These are phyloP conservation scores for Eupithecia pulchellata DNA, from an alignment of 2,888 invertebrate species.

Conservation along the genomic window DNA sequence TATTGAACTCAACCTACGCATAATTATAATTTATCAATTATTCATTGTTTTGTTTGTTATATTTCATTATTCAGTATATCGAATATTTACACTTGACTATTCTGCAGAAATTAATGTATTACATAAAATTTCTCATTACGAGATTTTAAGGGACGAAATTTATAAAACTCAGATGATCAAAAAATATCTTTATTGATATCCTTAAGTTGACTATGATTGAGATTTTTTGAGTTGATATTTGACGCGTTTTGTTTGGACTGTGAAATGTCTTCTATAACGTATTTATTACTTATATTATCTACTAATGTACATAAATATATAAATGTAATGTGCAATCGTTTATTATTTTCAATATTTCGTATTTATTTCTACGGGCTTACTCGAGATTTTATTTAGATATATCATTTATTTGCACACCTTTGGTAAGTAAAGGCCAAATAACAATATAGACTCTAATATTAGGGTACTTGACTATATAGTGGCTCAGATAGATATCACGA, in stretches of 20 bases:
- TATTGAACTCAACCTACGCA: slow-evolving; percentile 12
- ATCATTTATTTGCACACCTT: not conserved
- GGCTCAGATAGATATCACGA: not conserved
- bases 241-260: not conserved
- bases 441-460: not conserved
- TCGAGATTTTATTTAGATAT: not conserved
- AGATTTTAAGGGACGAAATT: not conserved
- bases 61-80: not conserved
- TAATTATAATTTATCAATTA: not conserved
- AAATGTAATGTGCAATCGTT: slow-evolving; percentile 1
- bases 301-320: slow-evolving; percentile 11
- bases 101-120: not conserved
- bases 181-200: not conserved
- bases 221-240: not conserved
- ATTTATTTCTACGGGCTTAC: not conserved
- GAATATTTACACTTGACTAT: not conserved
- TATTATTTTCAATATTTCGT: not conserved
- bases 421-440: not conserved
- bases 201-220: not conserved
- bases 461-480: not conserved
- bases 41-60: not conserved
- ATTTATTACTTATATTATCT: slow-evolving; percentile 5
- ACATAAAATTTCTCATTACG: not conserved
- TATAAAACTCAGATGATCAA: not conserved
- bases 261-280: not conserved